Conservation (phyloP, 2,113 vertebrate species). For the Cavia porcellus region DNA sequence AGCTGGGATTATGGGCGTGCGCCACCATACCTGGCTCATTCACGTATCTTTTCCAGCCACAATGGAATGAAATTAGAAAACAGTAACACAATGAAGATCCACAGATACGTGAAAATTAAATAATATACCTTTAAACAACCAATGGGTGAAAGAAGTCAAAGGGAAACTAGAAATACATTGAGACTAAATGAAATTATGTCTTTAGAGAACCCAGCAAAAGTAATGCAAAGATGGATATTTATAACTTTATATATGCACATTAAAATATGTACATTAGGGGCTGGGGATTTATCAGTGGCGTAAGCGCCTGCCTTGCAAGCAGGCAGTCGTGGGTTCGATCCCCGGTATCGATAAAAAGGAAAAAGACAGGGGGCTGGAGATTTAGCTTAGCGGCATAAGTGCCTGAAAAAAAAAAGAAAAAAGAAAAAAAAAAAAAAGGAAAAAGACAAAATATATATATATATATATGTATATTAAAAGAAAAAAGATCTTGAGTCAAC, state of each 20-base stretch:
- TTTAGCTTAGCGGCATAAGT: too few species aligned
- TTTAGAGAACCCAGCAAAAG: not conserved
- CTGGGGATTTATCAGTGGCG: too few species aligned
- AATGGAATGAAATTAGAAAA: slow-evolving; percentile 5
- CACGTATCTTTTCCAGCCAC: slow-evolving; percentile 7
- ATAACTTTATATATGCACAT: not conserved
- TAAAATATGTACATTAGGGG: not conserved
- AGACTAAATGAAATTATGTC: not conserved
- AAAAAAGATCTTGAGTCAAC: not conserved
- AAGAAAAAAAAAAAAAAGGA: too few species aligned
- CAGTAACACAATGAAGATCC: not conserved
- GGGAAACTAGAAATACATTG: not conserved
- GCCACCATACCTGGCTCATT: not conserved
- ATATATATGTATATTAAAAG: not conserved
- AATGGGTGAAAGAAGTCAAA: not conserved
- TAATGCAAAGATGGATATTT: not conserved
- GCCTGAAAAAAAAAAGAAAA: too few species aligned
- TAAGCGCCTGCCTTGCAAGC: too few species aligned
- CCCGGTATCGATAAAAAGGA: too few species aligned
- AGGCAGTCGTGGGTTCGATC: too few species aligned
- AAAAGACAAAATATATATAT: too few species aligned
- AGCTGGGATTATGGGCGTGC: too few species aligned
- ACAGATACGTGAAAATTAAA: not conserved
- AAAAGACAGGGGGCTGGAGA: too few species aligned
- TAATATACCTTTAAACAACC: not conserved